phyloP scores from a whole-genome alignment of 2,797 vertebrate species.

The Protosalanx chinensis region DNA sequence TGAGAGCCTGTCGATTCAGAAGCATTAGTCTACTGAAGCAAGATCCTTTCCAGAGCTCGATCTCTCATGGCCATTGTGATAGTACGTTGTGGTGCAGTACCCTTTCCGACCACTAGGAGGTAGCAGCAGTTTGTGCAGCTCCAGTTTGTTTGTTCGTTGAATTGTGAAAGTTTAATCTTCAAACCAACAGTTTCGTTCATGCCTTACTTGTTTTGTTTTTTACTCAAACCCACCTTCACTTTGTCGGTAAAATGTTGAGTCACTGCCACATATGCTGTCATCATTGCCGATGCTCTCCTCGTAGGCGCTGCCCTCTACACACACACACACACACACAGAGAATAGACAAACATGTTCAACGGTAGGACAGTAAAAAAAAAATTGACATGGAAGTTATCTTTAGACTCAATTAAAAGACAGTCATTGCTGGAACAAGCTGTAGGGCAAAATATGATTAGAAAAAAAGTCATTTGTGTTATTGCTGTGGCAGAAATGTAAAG shows the following conservation, averaged over 20 bases:
- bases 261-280: slow-evolving; percentile 85
- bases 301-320: slow-evolving; percentile 77
- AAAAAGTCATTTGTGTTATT: neutral
- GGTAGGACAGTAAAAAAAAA: too few relatives aligned
- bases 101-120: too few relatives aligned
- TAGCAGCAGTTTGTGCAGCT: too few relatives aligned
- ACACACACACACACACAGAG: slow-evolving; percentile 12
- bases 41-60: neutral
- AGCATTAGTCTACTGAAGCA: slow-evolving; percentile 8
- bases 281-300: slow-evolving; percentile 83
- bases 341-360: neutral
- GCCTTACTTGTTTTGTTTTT: too few relatives aligned
- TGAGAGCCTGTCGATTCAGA: neutral
- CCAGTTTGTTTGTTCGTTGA: too few relatives aligned
- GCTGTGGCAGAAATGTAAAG: neutral
- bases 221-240: slow-evolving; percentile 77
- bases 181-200: too few relatives aligned
- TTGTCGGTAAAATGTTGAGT: slow-evolving; percentile 88
- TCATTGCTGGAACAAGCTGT: too few relatives aligned
- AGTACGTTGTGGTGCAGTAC: too few relatives aligned
- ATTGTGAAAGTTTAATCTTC: too few relatives aligned
- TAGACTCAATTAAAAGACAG: too few relatives aligned
- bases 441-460: neutral
- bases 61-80: too few relatives aligned
- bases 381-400: too few relatives aligned